A percentile compares a stretch with the other conserved stretches of the same genome.
These are phyloP conservation scores for Sepioteuthis lessoniana DNA, from an alignment of 2,888 invertebrate species.

Conservation along the genomic window DNA sequence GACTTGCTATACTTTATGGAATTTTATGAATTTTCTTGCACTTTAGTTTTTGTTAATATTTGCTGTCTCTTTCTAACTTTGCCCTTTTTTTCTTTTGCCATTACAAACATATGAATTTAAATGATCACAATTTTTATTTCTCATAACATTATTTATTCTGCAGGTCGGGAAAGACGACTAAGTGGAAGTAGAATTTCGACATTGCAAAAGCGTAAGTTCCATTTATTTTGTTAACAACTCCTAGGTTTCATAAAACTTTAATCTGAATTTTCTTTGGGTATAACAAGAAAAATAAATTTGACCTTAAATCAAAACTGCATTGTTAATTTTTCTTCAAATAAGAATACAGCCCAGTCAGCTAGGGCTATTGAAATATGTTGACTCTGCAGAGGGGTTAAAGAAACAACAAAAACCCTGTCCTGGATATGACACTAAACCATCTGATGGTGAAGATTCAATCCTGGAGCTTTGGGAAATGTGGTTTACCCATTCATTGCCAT, in stretches of 20 bases:
- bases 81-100: background rate
- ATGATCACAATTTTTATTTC: background rate
- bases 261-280: background rate
- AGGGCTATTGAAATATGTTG: no score
- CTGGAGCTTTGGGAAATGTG: no score
- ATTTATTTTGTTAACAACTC: background rate
- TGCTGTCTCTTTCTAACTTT: no score
- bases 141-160: conserved; percentile 40
- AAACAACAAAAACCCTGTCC: no score
- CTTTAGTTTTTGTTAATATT: background rate
- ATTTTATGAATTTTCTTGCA: background rate
- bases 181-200: conserved; percentile 66
- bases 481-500: no score
- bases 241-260: background rate
- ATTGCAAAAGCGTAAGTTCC: conserved; percentile 50
- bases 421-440: no score
- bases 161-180: conserved; percentile 71
- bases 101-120: background rate
- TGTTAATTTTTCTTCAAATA: background rate
- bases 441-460: no score
- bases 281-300: background rate
- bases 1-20: background rate
- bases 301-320: background rate
- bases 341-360: background rate
- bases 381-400: no score